Evolutionary conservation across 2,113 vertebrate species (phyloP).

Genomic region (Oreotrochilus melanogaster): DNA sequence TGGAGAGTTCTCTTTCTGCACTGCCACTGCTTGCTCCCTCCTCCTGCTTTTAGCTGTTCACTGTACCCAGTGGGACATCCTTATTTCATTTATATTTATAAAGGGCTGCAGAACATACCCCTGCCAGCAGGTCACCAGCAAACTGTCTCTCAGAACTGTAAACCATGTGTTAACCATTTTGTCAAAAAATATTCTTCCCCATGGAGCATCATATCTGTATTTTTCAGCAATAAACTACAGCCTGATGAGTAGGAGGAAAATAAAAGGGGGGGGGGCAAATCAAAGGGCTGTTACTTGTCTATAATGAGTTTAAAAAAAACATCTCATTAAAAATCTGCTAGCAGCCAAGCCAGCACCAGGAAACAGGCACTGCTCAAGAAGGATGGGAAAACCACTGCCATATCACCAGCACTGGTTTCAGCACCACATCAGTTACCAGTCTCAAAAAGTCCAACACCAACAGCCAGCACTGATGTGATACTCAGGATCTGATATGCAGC

Average conservation of each 20-base stretch:
- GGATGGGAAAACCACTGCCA: fast-evolving
- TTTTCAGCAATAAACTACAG: neutral
- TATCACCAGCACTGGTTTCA: neutral
- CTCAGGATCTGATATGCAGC: neutral
- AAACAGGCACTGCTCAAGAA: neutral
- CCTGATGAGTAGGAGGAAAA: neutral
- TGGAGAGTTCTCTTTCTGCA: fast-evolving
- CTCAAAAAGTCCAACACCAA: neutral
- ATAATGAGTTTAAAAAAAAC: neutral
- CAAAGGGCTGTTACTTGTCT: neutral
- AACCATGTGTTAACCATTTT: neutral
- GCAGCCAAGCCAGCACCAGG: neutral
- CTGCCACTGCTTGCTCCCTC: neutral
- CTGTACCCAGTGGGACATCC: fast-evolving
- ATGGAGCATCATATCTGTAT: neutral
- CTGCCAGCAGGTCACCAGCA: fast-evolving
- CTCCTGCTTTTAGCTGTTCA: neutral
- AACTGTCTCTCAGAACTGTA: neutral
- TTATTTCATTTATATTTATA: fast-evolving
- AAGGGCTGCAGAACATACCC: neutral
- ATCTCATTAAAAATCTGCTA: neutral
- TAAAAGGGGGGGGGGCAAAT: fast-evolving
- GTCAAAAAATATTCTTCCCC: neutral
- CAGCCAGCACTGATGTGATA: fast-evolving
- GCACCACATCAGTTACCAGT: fast-evolving